These are phyloP conservation scores for Mionectes olivaceus DNA, from an alignment of 2,797 vertebrate species.

Conservation along the genomic window DNA sequence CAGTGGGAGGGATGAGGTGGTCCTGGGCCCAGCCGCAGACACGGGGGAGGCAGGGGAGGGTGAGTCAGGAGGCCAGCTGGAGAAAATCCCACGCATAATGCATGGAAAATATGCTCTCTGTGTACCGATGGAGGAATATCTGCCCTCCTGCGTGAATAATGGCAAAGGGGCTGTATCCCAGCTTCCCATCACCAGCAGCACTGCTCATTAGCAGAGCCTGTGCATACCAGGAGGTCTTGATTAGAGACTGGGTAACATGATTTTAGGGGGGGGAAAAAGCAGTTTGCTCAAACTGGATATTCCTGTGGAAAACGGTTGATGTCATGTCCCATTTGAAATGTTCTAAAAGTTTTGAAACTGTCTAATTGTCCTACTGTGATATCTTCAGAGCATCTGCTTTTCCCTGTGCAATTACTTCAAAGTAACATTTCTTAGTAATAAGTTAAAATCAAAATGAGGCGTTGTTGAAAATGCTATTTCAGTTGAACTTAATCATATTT, in stretches of 20 bases:
- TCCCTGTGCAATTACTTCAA: background rate
- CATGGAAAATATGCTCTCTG: conserved; percentile 36
- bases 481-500: background rate
- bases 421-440: background rate
- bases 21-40: background rate
- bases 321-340: background rate
- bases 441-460: background rate
- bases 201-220: background rate
- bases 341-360: background rate
- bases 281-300: background rate
- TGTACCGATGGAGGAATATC: background rate
- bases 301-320: background rate
- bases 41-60: background rate
- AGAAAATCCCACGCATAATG: conserved; percentile 25
- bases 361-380: background rate
- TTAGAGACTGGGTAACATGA: background rate
- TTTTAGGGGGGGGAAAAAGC: rapidly evolving
- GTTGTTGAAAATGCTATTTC: background rate
- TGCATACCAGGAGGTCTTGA: background rate
- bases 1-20: background rate
- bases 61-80: conserved; percentile 59
- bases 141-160: background rate
- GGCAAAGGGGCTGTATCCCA: background rate
- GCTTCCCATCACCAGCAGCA: background rate
- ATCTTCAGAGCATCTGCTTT: background rate